Base-by-base conservation (phyloP, 2,888 invertebrate genomes). In the Clitarchus hookeri region DNA sequence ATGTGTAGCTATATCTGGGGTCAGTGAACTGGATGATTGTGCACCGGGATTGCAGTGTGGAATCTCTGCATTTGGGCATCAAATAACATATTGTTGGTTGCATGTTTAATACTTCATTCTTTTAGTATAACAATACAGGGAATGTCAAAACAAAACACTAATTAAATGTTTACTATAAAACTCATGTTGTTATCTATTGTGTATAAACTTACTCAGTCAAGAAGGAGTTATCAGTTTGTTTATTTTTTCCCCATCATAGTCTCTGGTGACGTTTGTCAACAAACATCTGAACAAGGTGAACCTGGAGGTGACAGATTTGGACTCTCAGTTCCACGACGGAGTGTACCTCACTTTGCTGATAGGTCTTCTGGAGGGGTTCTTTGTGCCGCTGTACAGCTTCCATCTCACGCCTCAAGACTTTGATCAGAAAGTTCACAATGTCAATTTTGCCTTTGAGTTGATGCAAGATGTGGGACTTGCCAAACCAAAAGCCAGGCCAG, bases 211-310 rank as follows among this genome's bases (percentile, higher is more conserved):
- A 36, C 36, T 36, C 36, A 36, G 4, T 36, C 36, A 36, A 36
- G 36, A 36, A 48, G 3, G 2, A 48, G 1, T 48, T 48, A 48
- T 8, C 11, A 48, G 11, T 48, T 11, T 48, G 16, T 6, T 48
- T 48, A 13, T 48, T 48, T 16, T 48, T 93, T 79, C 92, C 36
- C 36, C 36, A 36, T 36, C 1, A 36, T 36, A 97, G 95, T 98
- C 98, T 0, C 93, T 99, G 88, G 95, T 99, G n/a, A 98, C 98
- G 0, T 99, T 99, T 92, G 99, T 98, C 4, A 99, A 99, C 92
- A 99, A 99, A 91, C 98, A 99, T 91, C 92, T 99, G 90, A 97
- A 97, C 91, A 99, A 98, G 92, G 95, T 99, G 88, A 99, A 99
- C 91, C 94, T 99, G 89, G 99, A 99, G 92, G 98, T 99, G 1